These are phyloP conservation scores for Albula glossodonta DNA, from an alignment of 2,113 vertebrate species.

Conservation along the genomic window DNA sequence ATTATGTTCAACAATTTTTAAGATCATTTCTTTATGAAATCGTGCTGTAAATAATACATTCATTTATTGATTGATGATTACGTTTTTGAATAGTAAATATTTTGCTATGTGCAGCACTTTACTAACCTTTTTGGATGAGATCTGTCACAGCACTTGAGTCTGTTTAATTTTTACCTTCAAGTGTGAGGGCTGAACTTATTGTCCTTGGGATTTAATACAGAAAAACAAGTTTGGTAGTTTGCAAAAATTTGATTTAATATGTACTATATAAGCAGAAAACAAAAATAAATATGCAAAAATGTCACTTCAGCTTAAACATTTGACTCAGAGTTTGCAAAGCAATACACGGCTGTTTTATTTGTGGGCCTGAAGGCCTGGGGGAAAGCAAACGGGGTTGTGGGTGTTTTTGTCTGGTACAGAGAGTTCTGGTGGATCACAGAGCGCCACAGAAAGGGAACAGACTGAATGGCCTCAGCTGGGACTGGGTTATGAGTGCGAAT, in stretches of 20 bases:
- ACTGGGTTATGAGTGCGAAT: neutral
- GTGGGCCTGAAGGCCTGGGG: no score
- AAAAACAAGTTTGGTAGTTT: neutral
- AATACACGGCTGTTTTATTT: no score
- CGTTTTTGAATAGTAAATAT: no score
- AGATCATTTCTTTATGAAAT: no score
- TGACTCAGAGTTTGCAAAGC: no score
- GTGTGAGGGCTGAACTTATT: neutral
- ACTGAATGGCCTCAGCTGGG: neutral
- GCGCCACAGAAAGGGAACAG: neutral
- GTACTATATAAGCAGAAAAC: neutral
- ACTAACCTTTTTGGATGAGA: neutral
- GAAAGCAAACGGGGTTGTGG: neutral
- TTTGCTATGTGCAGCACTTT: no score
- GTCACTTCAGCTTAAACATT: no score
- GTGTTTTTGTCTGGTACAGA: neutral
- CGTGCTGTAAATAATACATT: neutral
- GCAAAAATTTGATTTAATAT: neutral
- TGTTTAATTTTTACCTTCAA: neutral
- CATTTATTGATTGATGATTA: neutral
- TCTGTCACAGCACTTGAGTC: neutral
- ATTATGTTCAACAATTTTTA: neutral
- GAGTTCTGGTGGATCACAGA: neutral
- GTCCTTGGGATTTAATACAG: no score
- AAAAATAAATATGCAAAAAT: neutral